Percentiles rank a stretch among this genome's conserved stretches.
Evolutionary conservation across 2,113 vertebrate species (phyloP).

Genomic region (Sinosuthora webbiana): DNA sequence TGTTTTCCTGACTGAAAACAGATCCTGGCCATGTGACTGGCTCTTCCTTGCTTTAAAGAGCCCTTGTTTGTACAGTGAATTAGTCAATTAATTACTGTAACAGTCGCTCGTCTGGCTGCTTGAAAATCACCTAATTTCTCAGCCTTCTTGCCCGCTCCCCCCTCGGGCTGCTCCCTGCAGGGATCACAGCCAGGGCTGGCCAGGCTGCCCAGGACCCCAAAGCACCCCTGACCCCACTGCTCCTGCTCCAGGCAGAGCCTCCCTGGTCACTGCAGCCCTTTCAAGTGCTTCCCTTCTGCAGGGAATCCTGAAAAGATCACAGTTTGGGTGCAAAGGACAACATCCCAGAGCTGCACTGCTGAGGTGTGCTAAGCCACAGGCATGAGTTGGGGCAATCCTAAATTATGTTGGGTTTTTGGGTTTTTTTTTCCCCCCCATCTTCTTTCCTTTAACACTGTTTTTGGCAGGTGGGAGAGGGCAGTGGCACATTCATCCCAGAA

Average conservation of each 20-base stretch:
- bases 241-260: neutral
- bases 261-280: fast-evolving
- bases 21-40: conserved; percentile 56
- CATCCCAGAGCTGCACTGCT: fast-evolving
- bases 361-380: neutral
- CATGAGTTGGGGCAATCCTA: fast-evolving
- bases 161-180: neutral
- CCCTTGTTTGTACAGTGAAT: conserved; percentile 70
- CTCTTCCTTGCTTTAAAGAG: conserved; percentile 69
- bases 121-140: conserved; percentile 57
- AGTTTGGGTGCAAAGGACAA: neutral
- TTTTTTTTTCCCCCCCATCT: fast-evolving
- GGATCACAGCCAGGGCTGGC: neutral
- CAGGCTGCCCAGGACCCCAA: neutral
- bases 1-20: conserved; percentile 66
- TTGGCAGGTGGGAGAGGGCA: neutral
- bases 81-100: conserved; percentile 78
- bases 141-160: neutral
- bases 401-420: neutral
- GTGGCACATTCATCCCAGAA: neutral
- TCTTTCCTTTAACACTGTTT: neutral
- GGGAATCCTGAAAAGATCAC: no score
- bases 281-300: neutral
- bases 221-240: fast-evolving
- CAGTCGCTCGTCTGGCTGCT: conserved; percentile 63